Conservation (phyloP, 2,797 vertebrate genomes). For the Delichon dasypus region DNA sequence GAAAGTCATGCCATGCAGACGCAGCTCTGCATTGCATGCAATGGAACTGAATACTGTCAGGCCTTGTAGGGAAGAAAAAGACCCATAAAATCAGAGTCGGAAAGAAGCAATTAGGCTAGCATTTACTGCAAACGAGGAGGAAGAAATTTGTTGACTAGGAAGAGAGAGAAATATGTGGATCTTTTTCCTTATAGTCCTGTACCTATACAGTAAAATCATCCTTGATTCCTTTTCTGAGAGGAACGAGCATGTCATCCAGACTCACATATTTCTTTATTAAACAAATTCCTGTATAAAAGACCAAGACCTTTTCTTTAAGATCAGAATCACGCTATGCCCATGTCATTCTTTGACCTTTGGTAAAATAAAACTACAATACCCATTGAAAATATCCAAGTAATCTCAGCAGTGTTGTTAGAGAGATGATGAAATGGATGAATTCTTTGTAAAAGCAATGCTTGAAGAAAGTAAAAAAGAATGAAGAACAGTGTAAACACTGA, state of each 20-base stretch:
- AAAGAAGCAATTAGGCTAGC: background rate
- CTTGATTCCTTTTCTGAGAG: background rate
- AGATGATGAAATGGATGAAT: constrained; percentile 1
- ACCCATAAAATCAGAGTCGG: background rate
- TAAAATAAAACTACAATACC: constrained; percentile 15
- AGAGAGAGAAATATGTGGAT: accelerated
- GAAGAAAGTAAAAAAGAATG: background rate
- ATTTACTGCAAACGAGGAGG: background rate
- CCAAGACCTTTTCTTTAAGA: background rate
- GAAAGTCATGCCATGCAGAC: background rate
- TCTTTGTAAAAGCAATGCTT: background rate
- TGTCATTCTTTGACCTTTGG: background rate
- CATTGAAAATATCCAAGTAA: background rate
- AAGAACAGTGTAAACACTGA: background rate
- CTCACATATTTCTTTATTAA: constrained; percentile 5
- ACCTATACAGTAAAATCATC: background rate
- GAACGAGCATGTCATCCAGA: background rate
- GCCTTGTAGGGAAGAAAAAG: background rate
- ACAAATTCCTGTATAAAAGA: background rate
- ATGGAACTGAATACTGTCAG: background rate
- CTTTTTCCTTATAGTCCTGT: background rate
- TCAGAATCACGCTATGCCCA: background rate
- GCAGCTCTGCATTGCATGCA: background rate
- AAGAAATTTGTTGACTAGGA: background rate
- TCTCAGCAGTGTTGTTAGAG: background rate